Base-by-base conservation (phyloP, 2,113 vertebrate species). In the Mirza zaza region DNA sequence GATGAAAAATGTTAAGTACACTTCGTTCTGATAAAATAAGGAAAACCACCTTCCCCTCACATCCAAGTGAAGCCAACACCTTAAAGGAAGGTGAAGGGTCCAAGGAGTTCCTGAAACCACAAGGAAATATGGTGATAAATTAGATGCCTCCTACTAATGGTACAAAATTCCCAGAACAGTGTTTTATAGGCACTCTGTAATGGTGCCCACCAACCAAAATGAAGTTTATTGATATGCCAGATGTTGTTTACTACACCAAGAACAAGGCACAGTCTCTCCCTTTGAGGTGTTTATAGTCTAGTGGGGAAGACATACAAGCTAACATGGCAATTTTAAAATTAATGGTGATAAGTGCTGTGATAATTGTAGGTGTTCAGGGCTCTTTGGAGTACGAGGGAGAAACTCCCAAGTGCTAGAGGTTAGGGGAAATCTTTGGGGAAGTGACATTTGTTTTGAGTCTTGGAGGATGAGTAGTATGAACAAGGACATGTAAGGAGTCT, bases 1-100 rank as follows among this genome's bases (percentile, higher is more conserved):
- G 32, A 57, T 89, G 17, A 55, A 57, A 9, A 76, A 71, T 25
- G 39, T 36, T 36, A 63, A 96, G 4, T 82, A 20, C 13, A 23
- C 45, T 67, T 36, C 75, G 3, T 97, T 71, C 75, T 80, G 39
- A 45, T 87, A 63, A 91, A 92, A 89, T 57, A 39, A 92, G n/a
- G 70, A 76, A 57, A 90, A 10, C 6, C 3, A 23, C 13, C 45
- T 59, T 93, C 29, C 71, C 11, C 18, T 71, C 65, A 57, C 42
- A 88, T 86, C 57, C 59, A 92, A 29, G 29, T 63, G 32, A 92
- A 85, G 36, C 15, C 83, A n/a, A 42, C 61, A 3, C 39, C 57
- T 87, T 86, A 90, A 68, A 81, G 45, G 42, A 76, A 92, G 10
- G 18, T 5, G 5, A 55, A 50, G 9, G 5, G 17, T 70, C 36